phyloP scores from a whole-genome alignment of 2,888 invertebrate genomes.

The Rhyacophila evoluta region DNA sequence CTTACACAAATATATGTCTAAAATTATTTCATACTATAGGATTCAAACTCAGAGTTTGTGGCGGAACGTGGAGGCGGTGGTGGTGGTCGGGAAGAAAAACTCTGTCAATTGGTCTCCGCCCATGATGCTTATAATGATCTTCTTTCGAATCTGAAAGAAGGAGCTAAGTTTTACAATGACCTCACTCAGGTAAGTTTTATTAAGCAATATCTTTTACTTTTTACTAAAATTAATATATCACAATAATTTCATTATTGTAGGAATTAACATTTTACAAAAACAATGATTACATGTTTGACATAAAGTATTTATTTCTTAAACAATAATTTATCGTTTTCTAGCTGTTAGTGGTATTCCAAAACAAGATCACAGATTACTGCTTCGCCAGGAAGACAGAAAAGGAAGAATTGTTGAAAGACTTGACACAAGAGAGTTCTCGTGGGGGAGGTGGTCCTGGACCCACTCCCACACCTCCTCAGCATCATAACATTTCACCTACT shows the following conservation, averaged over 20 bases:
- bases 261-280: too few species aligned
- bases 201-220: too few species aligned
- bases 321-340: conserved; percentile 66
- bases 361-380: conserved; percentile 97
- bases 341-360: conserved; percentile 94
- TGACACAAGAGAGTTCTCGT: conserved; percentile 85
- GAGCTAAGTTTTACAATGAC: conserved; percentile 96
- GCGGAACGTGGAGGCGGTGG: conserved; percentile 75
- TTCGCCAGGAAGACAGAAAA: conserved; percentile 99
- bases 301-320: too few species aligned
- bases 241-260: too few species aligned
- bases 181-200: conserved; percentile 80
- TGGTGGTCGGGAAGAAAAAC: conserved; percentile 78
- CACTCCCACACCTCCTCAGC: conserved; percentile 71
- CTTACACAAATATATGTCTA: too few species aligned
- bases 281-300: too few species aligned
- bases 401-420: conserved; percentile 95
- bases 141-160: conserved; percentile 92
- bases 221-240: too few species aligned
- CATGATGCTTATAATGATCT: conserved; percentile 94
- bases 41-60: conserved; percentile 72
- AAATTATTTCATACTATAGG: too few species aligned
- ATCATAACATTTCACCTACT: conserved; percentile 64
- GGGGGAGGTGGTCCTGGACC: conserved; percentile 68
- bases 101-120: conserved; percentile 89